These are phyloP conservation scores for Pseudolycoriella hygida DNA, from an alignment of 2,888 invertebrate species.

Conservation along the genomic window DNA sequence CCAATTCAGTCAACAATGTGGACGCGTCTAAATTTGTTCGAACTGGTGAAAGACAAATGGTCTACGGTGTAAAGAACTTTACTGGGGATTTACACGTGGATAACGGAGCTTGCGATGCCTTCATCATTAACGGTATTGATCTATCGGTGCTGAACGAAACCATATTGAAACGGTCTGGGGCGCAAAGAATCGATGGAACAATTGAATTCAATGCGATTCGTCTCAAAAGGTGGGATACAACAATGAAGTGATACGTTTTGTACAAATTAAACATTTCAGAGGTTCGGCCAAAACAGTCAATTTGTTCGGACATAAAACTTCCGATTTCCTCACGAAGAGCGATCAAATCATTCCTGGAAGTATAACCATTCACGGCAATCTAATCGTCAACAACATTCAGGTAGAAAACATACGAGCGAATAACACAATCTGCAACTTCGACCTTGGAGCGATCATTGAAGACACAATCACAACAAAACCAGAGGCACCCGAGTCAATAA, in stretches of 20 bases:
- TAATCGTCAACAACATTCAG: background rate
- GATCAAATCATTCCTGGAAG: slow-evolving; percentile 1
- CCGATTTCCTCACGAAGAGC: background rate
- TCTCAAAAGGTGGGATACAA: slow-evolving; percentile 15
- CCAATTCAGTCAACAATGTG: slow-evolving; percentile 29
- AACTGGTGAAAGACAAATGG: slow-evolving; percentile 24
- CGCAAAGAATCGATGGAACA: slow-evolving; percentile 30
- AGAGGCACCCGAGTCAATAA: background rate
- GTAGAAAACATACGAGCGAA: background rate
- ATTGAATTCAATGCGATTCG: slow-evolving; percentile 24
- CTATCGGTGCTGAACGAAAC: slow-evolving; percentile 25
- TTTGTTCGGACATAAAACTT: background rate
- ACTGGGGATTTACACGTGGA: slow-evolving; percentile 26
- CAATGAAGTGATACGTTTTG: background rate
- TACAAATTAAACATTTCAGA: too few relatives aligned
- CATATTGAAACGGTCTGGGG: slow-evolving; percentile 24
- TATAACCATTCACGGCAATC: slow-evolving; percentile 2
- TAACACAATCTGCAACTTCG: slow-evolving; percentile 5
- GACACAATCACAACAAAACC: background rate
- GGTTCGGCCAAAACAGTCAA: background rate
- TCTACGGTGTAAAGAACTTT: slow-evolving; percentile 33
- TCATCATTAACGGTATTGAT: slow-evolving; percentile 30
- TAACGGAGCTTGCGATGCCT: slow-evolving; percentile 26
- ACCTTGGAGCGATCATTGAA: slow-evolving; percentile 5
- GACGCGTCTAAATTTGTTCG: slow-evolving; percentile 28